These are phyloP conservation scores for Dolichoris vasculosae DNA, from an alignment of 1,140 invertebrate genomes.

Conservation along the genomic window DNA sequence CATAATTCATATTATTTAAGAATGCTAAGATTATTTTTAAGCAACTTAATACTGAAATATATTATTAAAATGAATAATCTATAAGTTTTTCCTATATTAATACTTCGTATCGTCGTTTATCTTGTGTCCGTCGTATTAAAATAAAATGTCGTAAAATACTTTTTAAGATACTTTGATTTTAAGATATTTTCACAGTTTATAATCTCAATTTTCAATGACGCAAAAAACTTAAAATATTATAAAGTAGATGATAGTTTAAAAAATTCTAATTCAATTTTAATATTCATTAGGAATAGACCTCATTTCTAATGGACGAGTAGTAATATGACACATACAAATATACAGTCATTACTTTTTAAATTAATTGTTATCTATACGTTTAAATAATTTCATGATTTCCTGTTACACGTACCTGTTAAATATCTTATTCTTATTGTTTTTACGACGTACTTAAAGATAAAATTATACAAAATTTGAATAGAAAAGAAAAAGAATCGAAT, in stretches of 20 bases:
- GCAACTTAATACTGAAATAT: neutral
- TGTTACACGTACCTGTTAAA: slow-evolving; percentile 42
- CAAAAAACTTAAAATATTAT: too few species aligned
- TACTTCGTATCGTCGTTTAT: neutral
- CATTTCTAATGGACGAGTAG: too few species aligned
- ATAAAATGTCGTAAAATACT: too few species aligned
- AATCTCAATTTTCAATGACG: neutral
- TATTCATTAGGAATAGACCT: too few species aligned
- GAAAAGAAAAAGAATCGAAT: neutral
- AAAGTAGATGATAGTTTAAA: too few species aligned
- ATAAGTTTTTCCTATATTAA: slow-evolving; percentile 14
- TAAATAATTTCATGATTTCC: neutral
- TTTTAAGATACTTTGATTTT: neutral
- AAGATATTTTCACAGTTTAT: neutral
- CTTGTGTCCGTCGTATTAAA: neutral
- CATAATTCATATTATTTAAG: too few species aligned
- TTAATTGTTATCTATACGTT: neutral
- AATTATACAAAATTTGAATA: neutral
- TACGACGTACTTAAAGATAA: slow-evolving; percentile 6
- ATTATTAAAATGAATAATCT: neutral
- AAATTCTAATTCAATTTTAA: too few species aligned
- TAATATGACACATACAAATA: too few species aligned
- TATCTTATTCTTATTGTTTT: slow-evolving; percentile 28
- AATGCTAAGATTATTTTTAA: neutral
- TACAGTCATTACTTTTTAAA: too few species aligned